Base-by-base conservation (phyloP, 2,113 vertebrate genomes). In the Mellivora capensis region DNA sequence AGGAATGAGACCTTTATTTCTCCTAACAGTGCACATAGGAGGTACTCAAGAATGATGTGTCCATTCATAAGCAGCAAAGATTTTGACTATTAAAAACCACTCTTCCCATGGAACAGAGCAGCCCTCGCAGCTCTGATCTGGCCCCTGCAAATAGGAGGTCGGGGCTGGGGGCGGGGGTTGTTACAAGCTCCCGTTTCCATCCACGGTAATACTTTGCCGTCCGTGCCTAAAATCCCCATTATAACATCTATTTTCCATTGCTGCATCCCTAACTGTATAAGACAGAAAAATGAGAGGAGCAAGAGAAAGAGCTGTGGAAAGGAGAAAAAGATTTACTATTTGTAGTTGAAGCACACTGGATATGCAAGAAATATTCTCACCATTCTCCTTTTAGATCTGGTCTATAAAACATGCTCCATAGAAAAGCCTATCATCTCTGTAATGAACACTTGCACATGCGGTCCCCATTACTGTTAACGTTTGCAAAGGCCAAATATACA, bases 371-470 rank as follows among this genome's bases (percentile, higher is more conserved):
- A 94, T 91, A 87, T 7, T 47, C n/a, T 84, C 44, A 81, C n/a
- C 57, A 42, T 94, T 96, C 95, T 89, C 61, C 76, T 93, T 90
- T 89, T 62, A 84, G 39, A 72, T 77, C 91, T 93, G 49, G 76
- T 61, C 69, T 94, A 94, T 93, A 82, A 92, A 98, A 67, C n/a
- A 95, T 0, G 2, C 17, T 37, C 6, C 80, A 82, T 6, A 85
- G 69, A 87, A 93, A 95, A 95, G 31, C 39, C 87, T 37, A 67
- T 88, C 90, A 86, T 90, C n/a, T 87, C 83, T 77, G 37, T 93
- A 97, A 97, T 87, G 79, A 97, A 87, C 52, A 87, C 57, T 80
- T 87, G 67, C 6, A 27, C 71, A 94, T n/a, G 23, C 29, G 82
- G 54, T 90, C 3, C 72, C 49, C 44, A 82, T 90, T 90, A 92